Evolutionary conservation across 2,113 vertebrate species (phyloP).

Genomic region (Pollachius pollachius): DNA sequence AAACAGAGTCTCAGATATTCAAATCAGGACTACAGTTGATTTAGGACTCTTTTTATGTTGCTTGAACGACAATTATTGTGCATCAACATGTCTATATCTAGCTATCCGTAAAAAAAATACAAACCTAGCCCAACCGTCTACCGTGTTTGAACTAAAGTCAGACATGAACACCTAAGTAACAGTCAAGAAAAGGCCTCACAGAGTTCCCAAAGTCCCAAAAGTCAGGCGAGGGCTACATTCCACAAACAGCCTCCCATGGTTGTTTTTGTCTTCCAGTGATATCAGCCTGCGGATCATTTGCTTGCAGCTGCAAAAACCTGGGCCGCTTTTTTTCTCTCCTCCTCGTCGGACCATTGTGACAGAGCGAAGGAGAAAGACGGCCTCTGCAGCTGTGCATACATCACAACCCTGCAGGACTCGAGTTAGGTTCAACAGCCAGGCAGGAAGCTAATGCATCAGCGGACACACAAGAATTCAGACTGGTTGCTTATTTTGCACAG

Average conservation of each 20-base stretch:
- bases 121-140: too few relatives aligned
- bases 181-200: too few relatives aligned
- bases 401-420: slow-evolving; percentile 54
- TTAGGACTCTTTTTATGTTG: too few relatives aligned
- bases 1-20: too few relatives aligned
- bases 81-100: too few relatives aligned
- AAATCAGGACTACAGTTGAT: too few relatives aligned
- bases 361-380: slow-evolving; percentile 56
- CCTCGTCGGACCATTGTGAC: slow-evolving; percentile 54
- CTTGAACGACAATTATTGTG: too few relatives aligned
- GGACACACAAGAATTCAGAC: slow-evolving; percentile 24
- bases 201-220: too few relatives aligned
- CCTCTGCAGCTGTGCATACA: slow-evolving; percentile 76
- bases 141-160: too few relatives aligned
- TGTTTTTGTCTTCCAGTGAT: slow-evolving; percentile 34
- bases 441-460: slow-evolving; percentile 42
- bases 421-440: slow-evolving; percentile 58
- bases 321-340: slow-evolving; percentile 8
- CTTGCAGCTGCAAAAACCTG: slow-evolving; percentile 65
- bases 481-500: slow-evolving; percentile 35
- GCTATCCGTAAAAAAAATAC: too few relatives aligned
- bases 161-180: too few relatives aligned
- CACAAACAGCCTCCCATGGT: slow-evolving; percentile 13
- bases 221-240: too few relatives aligned
- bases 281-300: slow-evolving; percentile 45